Evolutionary conservation across 2,113 vertebrate genomes (phyloP).

Genomic region (Leucopternis melanops): DNA sequence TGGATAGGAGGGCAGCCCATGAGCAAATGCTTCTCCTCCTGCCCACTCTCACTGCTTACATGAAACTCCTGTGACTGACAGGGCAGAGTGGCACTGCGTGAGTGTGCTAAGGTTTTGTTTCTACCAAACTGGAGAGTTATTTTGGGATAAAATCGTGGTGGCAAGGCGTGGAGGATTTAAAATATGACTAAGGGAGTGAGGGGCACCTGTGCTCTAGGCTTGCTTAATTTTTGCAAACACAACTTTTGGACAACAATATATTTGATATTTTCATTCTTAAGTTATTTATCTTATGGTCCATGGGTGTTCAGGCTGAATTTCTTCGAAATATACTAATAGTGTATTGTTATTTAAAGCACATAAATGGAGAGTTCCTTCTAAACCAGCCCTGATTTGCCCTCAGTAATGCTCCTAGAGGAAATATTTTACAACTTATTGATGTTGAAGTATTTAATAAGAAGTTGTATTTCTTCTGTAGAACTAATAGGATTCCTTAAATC

Average conservation of each 20-base stretch:
- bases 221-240: not conserved
- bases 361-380: not conserved
- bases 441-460: not conserved
- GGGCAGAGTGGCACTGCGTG: not conserved
- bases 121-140: not conserved
- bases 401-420: not conserved
- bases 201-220: not conserved
- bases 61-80: not conserved
- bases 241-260: not conserved
- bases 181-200: not conserved
- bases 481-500: not conserved
- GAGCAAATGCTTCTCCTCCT: not conserved
- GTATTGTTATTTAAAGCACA: not conserved
- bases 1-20: fast-evolving
- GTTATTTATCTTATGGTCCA: not conserved
- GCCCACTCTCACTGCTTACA: not conserved
- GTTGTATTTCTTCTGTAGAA: not conserved
- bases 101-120: not conserved
- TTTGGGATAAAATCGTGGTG: not conserved
- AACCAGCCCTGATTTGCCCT: not conserved
- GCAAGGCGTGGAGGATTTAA: not conserved
- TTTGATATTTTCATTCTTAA: not conserved
- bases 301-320: not conserved
- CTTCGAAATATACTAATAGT: not conserved
- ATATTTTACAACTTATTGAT: not conserved